Evolutionary conservation across 2,888 invertebrate genomes (phyloP).

Genomic region (Xestia ashworthii): DNA sequence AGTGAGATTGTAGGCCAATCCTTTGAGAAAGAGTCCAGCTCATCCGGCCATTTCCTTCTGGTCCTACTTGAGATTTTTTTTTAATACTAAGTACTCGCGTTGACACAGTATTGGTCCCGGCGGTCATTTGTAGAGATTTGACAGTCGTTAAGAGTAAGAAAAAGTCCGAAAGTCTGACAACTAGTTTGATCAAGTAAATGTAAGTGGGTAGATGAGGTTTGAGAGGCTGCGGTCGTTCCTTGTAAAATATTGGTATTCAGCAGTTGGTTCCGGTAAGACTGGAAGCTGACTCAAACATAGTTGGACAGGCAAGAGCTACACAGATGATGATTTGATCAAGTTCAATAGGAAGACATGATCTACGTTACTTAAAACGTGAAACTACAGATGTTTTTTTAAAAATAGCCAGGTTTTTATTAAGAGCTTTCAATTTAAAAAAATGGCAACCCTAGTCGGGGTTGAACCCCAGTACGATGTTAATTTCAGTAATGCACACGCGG

Average conservation of each 20-base stretch:
- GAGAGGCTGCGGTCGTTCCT: neutral
- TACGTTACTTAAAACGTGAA: no score
- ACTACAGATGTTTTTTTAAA: no score
- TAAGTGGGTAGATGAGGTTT: neutral
- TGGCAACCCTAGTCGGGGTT: constrained; percentile 36
- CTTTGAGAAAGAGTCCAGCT: no score
- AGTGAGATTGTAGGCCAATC: no score
- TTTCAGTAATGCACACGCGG: constrained; percentile 53
- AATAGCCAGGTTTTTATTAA: neutral
- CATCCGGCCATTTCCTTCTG: no score
- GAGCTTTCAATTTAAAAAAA: neutral
- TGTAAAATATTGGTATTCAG: neutral
- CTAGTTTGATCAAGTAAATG: neutral
- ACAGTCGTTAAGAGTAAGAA: neutral
- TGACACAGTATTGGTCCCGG: neutral
- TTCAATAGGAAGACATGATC: neutral
- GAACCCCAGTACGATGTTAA: constrained; percentile 46
- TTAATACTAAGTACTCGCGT: neutral
- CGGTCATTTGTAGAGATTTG: neutral
- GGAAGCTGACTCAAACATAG: neutral
- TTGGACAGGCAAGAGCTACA: neutral
- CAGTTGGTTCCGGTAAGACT: neutral
- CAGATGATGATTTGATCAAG: neutral
- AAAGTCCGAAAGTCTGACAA: neutral
- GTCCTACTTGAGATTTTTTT: no score